Evolutionary conservation across 2,797 vertebrate genomes (phyloP).

Genomic region (Darevskia nairensis): DNA sequence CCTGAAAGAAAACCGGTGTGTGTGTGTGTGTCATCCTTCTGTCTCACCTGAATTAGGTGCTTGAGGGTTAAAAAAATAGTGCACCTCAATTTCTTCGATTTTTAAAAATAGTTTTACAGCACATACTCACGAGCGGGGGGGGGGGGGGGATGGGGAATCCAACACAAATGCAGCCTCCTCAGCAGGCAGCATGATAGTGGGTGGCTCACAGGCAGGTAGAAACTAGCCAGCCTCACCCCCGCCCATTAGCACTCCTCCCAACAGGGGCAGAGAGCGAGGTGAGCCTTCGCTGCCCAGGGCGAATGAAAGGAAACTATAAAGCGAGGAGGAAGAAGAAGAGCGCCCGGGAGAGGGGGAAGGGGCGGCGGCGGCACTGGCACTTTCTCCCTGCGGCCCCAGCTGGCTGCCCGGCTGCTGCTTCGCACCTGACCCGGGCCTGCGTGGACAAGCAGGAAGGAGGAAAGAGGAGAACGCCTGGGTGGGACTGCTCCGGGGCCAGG

Average conservation of each 20-base stretch:
- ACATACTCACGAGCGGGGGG: neutral
- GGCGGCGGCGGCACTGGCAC: too few species aligned
- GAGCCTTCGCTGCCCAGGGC: neutral
- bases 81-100: neutral
- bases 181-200: neutral
- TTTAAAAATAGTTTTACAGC: neutral
- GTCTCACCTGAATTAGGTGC: neutral
- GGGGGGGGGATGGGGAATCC: neutral
- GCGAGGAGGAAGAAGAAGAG: too few species aligned
- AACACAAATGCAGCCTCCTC: conserved; percentile 1
- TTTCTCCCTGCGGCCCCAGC: neutral
- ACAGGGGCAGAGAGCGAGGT: neutral
- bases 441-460: too few species aligned
- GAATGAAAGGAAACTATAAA: too few species aligned
- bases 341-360: neutral
- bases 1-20: neutral
- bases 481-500: rapidly evolving
- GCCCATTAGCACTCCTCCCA: neutral
- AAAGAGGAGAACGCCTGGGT: neutral
- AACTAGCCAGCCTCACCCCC: conserved; percentile 20
- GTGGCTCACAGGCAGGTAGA: conserved; percentile 8
- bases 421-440: neutral
- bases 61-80: neutral
- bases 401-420: neutral
- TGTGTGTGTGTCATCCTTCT: too few species aligned